Conservation (phyloP, 2,888 invertebrate species). For the Leuctra nigra region DNA sequence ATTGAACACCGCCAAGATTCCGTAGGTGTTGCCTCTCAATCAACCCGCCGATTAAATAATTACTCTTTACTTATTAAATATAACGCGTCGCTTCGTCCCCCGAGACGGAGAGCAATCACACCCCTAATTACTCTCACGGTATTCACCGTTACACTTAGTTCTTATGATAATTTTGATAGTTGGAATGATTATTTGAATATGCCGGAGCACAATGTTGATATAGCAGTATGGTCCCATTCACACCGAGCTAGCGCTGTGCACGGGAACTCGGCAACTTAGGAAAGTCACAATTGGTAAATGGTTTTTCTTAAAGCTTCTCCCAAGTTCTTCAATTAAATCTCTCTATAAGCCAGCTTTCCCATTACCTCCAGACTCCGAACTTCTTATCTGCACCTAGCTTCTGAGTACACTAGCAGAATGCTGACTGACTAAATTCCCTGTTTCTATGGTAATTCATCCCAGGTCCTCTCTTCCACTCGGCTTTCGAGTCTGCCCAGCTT, state of each 20-base stretch:
- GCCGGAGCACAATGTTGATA: neutral
- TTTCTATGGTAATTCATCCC: constrained; percentile 26
- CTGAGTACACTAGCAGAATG: constrained; percentile 1
- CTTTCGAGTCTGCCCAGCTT: neutral
- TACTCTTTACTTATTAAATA: neutral
- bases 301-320: constrained; percentile 9
- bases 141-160: neutral
- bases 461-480: constrained; percentile 7
- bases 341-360: constrained; percentile 15
- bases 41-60: neutral
- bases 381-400: constrained; percentile 17
- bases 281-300: constrained; percentile 14
- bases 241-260: no score
- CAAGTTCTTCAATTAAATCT: constrained; percentile 19
- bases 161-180: no score
- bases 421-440: constrained; percentile 19
- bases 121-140: neutral
- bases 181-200: neutral
- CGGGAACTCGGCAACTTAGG: neutral
- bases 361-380: constrained; percentile 8
- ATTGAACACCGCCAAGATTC: constrained; percentile 1
- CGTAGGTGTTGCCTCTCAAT: constrained; percentile 1
- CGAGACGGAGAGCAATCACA: neutral
- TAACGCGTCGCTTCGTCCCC: neutral
- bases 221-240: neutral